Evolutionary conservation across 1,140 invertebrate species (phyloP).

Genomic region (Drosophila tsacasi): DNA sequence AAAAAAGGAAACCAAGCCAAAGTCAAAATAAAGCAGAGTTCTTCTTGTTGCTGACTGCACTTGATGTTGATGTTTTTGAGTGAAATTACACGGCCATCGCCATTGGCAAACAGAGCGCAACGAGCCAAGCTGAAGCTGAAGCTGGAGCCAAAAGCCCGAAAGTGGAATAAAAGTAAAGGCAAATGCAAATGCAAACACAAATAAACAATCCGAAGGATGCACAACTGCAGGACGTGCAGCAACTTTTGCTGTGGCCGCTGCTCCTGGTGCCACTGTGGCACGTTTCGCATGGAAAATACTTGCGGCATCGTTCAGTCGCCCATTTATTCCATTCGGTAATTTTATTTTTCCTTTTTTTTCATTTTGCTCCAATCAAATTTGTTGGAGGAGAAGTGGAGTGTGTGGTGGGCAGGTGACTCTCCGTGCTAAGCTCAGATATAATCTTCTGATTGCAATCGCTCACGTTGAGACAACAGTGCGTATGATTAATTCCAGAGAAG

Average conservation of each 20-base stretch:
- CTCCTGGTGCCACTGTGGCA: conserved; percentile 34
- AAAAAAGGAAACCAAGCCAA: conserved; percentile 28
- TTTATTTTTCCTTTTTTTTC: conserved; percentile 1
- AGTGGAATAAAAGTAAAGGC: conserved; percentile 66
- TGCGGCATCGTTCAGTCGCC: conserved; percentile 38
- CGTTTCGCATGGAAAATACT: conserved; percentile 38
- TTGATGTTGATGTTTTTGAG: conserved; percentile 66
- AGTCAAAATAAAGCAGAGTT: conserved; percentile 43
- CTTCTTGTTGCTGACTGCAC: conserved; percentile 26
- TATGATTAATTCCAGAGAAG: conserved; percentile 62
- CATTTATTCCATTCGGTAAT: conserved; percentile 31
- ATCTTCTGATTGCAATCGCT: conserved; percentile 24
- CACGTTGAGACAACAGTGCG: conserved; percentile 57
- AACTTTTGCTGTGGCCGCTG: conserved; percentile 9
- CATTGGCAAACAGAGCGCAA: conserved; percentile 66
- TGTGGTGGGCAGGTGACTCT: conserved; percentile 1
- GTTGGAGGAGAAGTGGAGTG: not conserved
- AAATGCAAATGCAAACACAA: conserved; percentile 62
- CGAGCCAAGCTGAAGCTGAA: conserved; percentile 33
- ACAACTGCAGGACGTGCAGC: conserved; percentile 47
- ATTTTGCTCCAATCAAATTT: conserved; percentile 32
- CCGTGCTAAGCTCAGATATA: conserved; percentile 38
- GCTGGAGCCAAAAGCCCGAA: conserved; percentile 40
- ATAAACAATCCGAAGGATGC: conserved; percentile 59
- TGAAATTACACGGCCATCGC: conserved; percentile 74